A percentile compares a stretch with the other conserved stretches of the same genome.
Evolutionary conservation across 2,888 invertebrate species (phyloP).

Genomic region (Dicyrtomina minuta): DNA sequence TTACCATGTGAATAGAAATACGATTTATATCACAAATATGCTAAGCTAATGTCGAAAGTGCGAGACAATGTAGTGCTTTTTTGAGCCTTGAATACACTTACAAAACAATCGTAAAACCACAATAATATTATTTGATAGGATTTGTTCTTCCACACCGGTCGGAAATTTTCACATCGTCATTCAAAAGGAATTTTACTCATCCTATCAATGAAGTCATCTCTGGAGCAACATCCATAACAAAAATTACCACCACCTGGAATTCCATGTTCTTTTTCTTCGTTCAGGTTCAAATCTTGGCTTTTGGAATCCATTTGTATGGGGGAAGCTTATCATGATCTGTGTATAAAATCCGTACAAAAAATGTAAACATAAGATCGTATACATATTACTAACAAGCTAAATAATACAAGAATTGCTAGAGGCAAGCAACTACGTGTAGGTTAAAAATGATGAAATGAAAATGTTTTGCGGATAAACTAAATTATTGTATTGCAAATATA

Average conservation of each 20-base stretch:
- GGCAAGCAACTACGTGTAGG: neutral
- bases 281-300: constrained; percentile 35
- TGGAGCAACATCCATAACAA: constrained; percentile 1
- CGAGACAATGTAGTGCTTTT: too few relatives aligned
- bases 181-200: constrained; percentile 43
- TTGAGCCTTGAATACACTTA: too few relatives aligned
- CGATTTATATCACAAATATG: too few relatives aligned
- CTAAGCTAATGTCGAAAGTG: too few relatives aligned
- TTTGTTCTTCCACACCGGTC: constrained; percentile 43
- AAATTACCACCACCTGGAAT: neutral
- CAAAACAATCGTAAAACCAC: too few relatives aligned
- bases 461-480: too few relatives aligned
- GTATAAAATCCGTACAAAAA: neutral
- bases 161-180: constrained; percentile 41
- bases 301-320: constrained; percentile 49
- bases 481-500: too few relatives aligned
- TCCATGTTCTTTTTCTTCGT: neutral
- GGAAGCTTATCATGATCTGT: constrained; percentile 51
- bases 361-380: neutral
- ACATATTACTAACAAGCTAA: neutral
- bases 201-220: constrained; percentile 46
- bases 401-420: neutral
- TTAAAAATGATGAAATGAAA: too few relatives aligned
- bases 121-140: constrained; percentile 27
- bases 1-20: too few relatives aligned